These are phyloP conservation scores for Burhinus bistriatus DNA, from an alignment of 2,113 vertebrate genomes.

Conservation along the genomic window DNA sequence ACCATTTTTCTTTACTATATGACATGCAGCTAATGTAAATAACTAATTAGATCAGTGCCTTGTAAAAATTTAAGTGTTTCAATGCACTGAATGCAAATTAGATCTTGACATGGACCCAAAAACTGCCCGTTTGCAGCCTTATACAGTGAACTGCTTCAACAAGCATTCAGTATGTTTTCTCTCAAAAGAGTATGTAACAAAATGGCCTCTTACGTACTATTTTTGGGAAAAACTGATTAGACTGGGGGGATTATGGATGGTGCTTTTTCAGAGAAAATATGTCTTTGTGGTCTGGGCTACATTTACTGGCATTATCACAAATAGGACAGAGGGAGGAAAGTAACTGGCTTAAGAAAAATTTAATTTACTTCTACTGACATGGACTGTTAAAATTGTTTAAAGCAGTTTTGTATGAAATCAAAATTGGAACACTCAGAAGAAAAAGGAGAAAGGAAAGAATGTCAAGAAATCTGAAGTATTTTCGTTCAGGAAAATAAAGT, in stretches of 20 bases:
- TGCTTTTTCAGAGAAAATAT: background rate
- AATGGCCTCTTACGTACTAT: background rate
- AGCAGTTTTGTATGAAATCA: background rate
- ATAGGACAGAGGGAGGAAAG: background rate
- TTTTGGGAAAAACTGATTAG: accelerated
- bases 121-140: background rate
- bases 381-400: background rate
- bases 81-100: background rate
- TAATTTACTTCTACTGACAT: background rate
- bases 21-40: too few relatives aligned
- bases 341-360: background rate
- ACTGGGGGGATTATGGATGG: background rate
- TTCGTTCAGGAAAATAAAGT: background rate
- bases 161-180: background rate
- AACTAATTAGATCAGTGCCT: too few relatives aligned
- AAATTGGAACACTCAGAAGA: background rate
- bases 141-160: background rate
- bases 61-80: background rate
- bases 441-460: background rate
- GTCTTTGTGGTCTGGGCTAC: background rate
- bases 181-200: background rate
- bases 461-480: background rate
- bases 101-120: background rate
- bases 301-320: background rate
- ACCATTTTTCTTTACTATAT: too few relatives aligned